Conservation (phyloP, 2,113 vertebrate genomes). For the Corythaeola cristata region DNA sequence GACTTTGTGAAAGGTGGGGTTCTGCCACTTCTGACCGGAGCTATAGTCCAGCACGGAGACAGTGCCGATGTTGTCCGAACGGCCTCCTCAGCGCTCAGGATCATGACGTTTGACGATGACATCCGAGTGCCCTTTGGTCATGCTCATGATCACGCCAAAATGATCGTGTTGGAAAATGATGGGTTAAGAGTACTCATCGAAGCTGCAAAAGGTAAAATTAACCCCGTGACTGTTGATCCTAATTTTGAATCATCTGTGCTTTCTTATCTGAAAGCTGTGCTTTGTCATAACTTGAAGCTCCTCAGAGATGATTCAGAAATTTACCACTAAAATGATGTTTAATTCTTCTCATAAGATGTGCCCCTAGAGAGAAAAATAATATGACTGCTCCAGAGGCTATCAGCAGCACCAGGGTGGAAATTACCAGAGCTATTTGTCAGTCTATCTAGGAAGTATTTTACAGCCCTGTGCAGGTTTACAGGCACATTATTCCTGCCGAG, state of each 20-base stretch:
- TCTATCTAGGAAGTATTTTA: background rate
- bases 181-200: constrained; percentile 88
- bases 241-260: fast-evolving
- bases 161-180: constrained; percentile 87
- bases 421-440: background rate
- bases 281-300: background rate
- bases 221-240: fast-evolving
- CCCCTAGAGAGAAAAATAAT: background rate
- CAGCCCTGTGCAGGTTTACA: background rate
- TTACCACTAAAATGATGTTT: background rate
- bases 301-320: background rate
- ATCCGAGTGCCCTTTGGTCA: constrained; percentile 89
- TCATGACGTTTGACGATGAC: constrained; percentile 94
- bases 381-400: background rate
- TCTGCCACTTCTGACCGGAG: constrained; percentile 76
- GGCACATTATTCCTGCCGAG: background rate
- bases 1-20: constrained; percentile 81
- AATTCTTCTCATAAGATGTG: background rate
- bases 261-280: background rate
- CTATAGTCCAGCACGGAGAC: constrained; percentile 69
- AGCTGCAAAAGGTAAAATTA: constrained; percentile 85
- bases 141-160: constrained; percentile 90
- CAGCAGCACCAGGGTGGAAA: background rate
- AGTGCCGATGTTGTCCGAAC: constrained; percentile 76
- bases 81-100: constrained; percentile 79